These are phyloP conservation scores for Ectemnius continuus DNA, from an alignment of 2,888 invertebrate species.

Conservation along the genomic window DNA sequence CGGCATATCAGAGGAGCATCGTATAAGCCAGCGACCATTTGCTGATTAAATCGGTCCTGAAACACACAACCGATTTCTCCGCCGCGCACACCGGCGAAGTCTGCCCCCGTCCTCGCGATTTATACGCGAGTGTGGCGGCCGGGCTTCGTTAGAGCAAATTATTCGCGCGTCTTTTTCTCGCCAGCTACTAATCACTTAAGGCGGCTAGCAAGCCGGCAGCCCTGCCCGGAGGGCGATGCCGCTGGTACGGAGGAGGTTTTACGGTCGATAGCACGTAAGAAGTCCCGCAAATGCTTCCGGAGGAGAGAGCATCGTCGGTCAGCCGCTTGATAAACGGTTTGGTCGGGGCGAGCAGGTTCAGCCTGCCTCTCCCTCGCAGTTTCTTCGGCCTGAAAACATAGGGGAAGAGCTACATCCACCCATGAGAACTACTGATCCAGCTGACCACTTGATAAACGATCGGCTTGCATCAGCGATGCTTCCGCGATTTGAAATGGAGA, in stretches of 20 bases:
- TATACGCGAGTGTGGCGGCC: conserved; percentile 2
- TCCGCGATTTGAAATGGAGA: conserved; percentile 57
- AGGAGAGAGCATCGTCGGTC: conserved; percentile 28
- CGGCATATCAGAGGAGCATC: too few species aligned
- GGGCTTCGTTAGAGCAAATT: conserved; percentile 43
- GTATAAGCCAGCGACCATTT: conserved; percentile 30
- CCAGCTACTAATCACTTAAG: conserved; percentile 13
- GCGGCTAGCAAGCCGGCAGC: not conserved
- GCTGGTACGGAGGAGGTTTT: conserved; percentile 28
- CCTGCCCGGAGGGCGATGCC: conserved; percentile 8
- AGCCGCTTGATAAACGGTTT: conserved; percentile 57
- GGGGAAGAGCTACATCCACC: conserved; percentile 15
- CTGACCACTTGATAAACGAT: conserved; percentile 61
- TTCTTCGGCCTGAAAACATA: not conserved
- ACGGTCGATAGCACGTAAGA: conserved; percentile 46
- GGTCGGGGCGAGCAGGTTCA: conserved; percentile 19
- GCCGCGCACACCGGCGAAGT: too few species aligned
- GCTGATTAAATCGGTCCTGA: conserved; percentile 38
- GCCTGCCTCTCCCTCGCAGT: not conserved
- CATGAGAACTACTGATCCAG: conserved; percentile 52
- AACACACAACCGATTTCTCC: conserved; percentile 18
- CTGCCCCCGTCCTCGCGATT: conserved; percentile 2
- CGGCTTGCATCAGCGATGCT: conserved; percentile 44
- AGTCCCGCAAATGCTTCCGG: conserved; percentile 57
- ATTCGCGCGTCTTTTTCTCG: conserved; percentile 35